Conservation (phyloP, 2,888 invertebrate species). For the Steinernema scapterisci region DNA sequence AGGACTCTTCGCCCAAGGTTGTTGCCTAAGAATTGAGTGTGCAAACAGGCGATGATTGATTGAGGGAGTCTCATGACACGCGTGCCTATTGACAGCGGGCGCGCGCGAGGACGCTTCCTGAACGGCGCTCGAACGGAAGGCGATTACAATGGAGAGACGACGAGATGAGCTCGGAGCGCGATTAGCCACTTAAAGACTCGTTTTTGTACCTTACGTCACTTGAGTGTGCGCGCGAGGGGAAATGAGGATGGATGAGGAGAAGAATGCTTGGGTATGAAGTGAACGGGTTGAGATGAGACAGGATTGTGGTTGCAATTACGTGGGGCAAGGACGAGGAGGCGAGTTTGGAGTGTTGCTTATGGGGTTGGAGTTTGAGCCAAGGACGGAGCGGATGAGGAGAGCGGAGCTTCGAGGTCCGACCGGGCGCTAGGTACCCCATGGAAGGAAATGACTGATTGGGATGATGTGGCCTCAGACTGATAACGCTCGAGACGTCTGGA, state of each 20-base stretch:
- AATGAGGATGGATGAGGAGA: conserved; percentile 4
- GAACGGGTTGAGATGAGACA: too few relatives aligned
- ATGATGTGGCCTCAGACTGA: too few relatives aligned
- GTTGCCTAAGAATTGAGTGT: not conserved
- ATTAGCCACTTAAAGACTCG: not conserved
- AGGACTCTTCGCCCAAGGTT: not conserved
- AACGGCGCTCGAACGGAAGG: conserved; percentile 28
- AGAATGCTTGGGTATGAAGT: not conserved
- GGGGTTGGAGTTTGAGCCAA: not conserved
- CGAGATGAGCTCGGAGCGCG: not conserved
- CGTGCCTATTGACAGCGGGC: conserved; percentile 25
- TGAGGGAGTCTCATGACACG: conserved; percentile 3
- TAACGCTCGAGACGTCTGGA: too few relatives aligned
- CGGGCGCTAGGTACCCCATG: too few relatives aligned
- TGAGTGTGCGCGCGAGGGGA: not conserved
- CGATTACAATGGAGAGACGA: not conserved
- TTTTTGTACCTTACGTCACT: conserved; percentile 27
- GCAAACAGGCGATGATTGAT: conserved; percentile 10
- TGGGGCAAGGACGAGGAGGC: too few relatives aligned
- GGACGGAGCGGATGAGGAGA: not conserved
- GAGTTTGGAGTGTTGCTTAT: too few relatives aligned
- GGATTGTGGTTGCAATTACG: too few relatives aligned
- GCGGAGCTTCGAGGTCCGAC: too few relatives aligned
- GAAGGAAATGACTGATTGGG: too few relatives aligned
- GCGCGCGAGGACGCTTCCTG: not conserved